Conservation (phyloP, 2,888 invertebrate genomes). For the Panzeria rudis region DNA sequence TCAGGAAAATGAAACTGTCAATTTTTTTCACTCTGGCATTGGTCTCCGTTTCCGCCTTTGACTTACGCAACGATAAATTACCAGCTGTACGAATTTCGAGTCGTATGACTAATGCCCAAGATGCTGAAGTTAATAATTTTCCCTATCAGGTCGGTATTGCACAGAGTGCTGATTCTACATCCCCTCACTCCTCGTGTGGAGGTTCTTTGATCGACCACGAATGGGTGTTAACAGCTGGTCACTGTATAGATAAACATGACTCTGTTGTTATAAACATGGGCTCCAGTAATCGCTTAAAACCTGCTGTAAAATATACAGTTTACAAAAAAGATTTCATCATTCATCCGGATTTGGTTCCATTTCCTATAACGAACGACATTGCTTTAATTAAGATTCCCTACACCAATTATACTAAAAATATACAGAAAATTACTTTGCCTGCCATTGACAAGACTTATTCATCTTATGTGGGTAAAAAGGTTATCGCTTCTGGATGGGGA, state of each 20-base stretch:
- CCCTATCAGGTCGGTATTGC: background rate
- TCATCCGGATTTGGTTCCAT: background rate
- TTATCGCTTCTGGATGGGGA: background rate
- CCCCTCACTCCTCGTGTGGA: background rate
- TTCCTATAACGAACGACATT: background rate
- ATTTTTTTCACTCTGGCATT: background rate
- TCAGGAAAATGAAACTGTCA: background rate
- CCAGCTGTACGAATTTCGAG: background rate
- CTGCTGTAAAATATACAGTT: background rate
- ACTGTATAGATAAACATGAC: background rate
- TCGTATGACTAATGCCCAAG: background rate
- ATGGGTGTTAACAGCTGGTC: background rate
- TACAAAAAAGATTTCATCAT: slow-evolving; percentile 1
- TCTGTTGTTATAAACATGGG: background rate
- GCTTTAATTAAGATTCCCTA: background rate
- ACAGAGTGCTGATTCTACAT: background rate
- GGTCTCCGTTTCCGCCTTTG: background rate
- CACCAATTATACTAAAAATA: background rate
- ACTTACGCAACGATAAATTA: background rate
- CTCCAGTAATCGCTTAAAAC: background rate
- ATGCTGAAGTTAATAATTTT: background rate
- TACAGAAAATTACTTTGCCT: background rate
- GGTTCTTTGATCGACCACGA: background rate
- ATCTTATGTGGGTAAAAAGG: background rate
- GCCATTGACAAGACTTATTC: background rate